Conservation (phyloP, 2,113 vertebrate species). For the Vulpes ferrilata region DNA sequence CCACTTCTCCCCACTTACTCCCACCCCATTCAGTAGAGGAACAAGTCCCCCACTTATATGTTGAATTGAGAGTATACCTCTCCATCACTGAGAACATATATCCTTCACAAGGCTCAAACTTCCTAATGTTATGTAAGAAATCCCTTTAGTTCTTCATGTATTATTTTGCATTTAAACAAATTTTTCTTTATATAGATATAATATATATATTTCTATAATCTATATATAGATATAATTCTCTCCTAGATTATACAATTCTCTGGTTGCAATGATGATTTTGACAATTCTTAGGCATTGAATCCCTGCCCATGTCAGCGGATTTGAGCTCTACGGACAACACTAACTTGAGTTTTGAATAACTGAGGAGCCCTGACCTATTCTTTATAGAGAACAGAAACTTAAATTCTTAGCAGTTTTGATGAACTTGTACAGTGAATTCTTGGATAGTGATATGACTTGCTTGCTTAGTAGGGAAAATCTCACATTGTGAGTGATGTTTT, state of each 20-base stretch:
- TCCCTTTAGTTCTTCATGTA: neutral
- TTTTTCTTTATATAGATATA: too few relatives aligned
- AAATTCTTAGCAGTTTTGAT: neutral
- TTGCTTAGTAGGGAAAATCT: slow-evolving; percentile 19
- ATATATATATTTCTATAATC: too few relatives aligned
- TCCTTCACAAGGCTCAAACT: neutral
- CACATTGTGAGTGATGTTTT: neutral
- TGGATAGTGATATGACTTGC: neutral
- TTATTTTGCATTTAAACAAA: neutral
- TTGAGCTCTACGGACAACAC: neutral
- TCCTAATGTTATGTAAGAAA: neutral
- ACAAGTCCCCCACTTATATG: neutral
- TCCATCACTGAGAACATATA: neutral
- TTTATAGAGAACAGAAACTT: neutral
- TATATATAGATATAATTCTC: too few relatives aligned
- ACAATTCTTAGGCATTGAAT: neutral
- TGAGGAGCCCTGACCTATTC: fast-evolving
- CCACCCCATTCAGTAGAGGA: neutral
- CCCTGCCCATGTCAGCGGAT: neutral
- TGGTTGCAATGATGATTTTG: neutral
- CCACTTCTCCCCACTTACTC: fast-evolving
- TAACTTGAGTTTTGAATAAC: neutral
- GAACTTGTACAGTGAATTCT: neutral
- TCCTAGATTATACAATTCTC: neutral
- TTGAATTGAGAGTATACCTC: neutral